These are phyloP conservation scores for Sibirionetta formosa DNA, from an alignment of 2,797 vertebrate genomes.

Conservation along the genomic window DNA sequence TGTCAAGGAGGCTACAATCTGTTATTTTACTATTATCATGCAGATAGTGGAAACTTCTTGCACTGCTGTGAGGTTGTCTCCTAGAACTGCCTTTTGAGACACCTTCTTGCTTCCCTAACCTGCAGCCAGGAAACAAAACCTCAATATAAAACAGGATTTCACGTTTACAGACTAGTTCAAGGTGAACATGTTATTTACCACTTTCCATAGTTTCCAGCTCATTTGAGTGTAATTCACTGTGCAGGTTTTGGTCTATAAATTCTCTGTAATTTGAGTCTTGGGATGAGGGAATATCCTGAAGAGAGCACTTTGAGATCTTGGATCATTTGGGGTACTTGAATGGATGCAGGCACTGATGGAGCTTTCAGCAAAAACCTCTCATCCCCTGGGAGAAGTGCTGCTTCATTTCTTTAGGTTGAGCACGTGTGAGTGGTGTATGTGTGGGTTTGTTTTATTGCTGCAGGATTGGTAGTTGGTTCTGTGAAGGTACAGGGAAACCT, in stretches of 20 bases:
- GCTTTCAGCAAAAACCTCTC: neutral
- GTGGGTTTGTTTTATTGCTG: neutral
- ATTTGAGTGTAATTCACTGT: constrained; percentile 18
- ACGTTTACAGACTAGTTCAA: neutral
- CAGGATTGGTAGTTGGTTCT: neutral
- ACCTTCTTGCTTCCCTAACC: neutral
- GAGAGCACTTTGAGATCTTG: neutral
- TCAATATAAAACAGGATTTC: neutral
- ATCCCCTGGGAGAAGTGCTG: neutral
- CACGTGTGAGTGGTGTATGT: neutral
- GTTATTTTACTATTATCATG: neutral
- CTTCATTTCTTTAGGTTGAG: neutral
- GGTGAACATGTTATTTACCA: neutral
- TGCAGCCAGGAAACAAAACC: neutral
- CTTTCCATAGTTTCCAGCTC: neutral
- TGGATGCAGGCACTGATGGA: neutral
- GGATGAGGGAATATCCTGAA: neutral
- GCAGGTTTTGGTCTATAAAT: constrained; percentile 5
- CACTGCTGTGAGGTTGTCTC: neutral
- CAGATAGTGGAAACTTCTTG: neutral
- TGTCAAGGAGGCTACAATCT: neutral
- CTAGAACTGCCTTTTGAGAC: neutral
- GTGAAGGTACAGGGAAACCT: neutral
- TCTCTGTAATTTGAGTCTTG: neutral
- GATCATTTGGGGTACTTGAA: neutral